Percentiles rank a stretch among this genome's conserved stretches.
phyloP scores from a whole-genome alignment of 2,888 invertebrate species.

The Drosophila buzzatii region DNA sequence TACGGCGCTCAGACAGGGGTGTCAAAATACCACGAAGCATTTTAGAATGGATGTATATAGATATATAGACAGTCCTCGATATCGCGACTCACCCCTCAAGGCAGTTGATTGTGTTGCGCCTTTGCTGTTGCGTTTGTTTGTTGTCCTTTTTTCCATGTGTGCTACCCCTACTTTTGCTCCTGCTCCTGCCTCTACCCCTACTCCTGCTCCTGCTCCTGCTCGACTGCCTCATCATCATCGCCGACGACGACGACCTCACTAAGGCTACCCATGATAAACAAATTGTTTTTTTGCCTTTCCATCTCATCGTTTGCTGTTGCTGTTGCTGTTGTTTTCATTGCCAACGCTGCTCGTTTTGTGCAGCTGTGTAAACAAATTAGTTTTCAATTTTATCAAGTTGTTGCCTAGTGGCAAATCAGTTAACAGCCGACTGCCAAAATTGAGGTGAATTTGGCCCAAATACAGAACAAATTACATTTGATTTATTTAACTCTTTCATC shows the following conservation, averaged over 20 bases:
- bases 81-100: constrained; percentile 10
- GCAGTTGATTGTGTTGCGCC: constrained; percentile 36
- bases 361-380: constrained; percentile 83
- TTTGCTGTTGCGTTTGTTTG: constrained; percentile 61
- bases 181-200: constrained; percentile 15
- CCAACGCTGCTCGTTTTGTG: constrained; percentile 73
- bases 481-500: neutral
- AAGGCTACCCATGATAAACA: constrained; percentile 77
- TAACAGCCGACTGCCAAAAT: constrained; percentile 25
- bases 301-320: constrained; percentile 17
- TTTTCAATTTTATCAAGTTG: constrained; percentile 76
- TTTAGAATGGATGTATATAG: neutral
- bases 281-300: constrained; percentile 57
- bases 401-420: constrained; percentile 49
- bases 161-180: constrained; percentile 13
- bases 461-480: neutral
- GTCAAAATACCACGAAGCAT: constrained; percentile 71
- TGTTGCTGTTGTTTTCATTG: constrained; percentile 57
- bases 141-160: constrained; percentile 69
- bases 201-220: constrained; percentile 16
- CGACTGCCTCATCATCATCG: constrained; percentile 58
- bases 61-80: neutral
- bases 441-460: constrained; percentile 1
- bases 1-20: constrained; percentile 70
- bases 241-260: constrained; percentile 48